Percentiles rank a stretch among this genome's conserved stretches.
These are phyloP conservation scores for Galeruca laticollis DNA, from an alignment of 2,888 invertebrate species.

Conservation along the genomic window DNA sequence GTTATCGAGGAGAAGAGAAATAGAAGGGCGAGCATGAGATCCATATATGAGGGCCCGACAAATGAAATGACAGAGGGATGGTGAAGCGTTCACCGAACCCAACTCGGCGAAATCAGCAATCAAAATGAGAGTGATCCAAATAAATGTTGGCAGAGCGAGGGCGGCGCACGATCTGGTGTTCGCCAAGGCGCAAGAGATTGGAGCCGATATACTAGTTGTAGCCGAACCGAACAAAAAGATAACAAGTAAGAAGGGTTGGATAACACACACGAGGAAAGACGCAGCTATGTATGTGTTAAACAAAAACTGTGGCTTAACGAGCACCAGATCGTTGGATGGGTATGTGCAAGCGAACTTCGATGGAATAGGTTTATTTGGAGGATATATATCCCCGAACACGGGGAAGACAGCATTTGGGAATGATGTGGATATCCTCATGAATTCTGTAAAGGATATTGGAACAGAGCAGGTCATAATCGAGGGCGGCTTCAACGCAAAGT, in stretches of 20 bases:
- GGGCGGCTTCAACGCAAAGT: too few relatives aligned
- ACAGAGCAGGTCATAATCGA: too few relatives aligned
- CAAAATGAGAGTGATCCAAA: constrained; percentile 25
- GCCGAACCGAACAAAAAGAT: constrained; percentile 34
- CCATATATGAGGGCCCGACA: too few relatives aligned
- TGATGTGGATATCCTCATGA: not conserved
- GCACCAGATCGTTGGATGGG: not conserved
- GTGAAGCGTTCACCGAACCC: too few relatives aligned
- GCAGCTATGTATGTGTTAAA: not conserved
- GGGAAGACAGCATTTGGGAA: not conserved
- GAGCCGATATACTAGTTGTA: constrained; percentile 21
- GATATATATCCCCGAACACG: not conserved
- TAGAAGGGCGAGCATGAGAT: too few relatives aligned
- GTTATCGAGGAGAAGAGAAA: too few relatives aligned
- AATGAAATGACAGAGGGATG: too few relatives aligned
- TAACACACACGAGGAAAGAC: not conserved
- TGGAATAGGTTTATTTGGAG: not conserved
- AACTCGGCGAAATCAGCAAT: too few relatives aligned
- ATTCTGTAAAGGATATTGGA: too few relatives aligned
- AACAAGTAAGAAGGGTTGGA: not conserved
- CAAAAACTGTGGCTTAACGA: not conserved
- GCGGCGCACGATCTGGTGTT: constrained; percentile 18
- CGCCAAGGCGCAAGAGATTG: not conserved
- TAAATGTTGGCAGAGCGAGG: constrained; percentile 24
- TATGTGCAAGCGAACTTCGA: not conserved